Conservation (phyloP, 2,888 invertebrate genomes). For the Troilus luridus region DNA sequence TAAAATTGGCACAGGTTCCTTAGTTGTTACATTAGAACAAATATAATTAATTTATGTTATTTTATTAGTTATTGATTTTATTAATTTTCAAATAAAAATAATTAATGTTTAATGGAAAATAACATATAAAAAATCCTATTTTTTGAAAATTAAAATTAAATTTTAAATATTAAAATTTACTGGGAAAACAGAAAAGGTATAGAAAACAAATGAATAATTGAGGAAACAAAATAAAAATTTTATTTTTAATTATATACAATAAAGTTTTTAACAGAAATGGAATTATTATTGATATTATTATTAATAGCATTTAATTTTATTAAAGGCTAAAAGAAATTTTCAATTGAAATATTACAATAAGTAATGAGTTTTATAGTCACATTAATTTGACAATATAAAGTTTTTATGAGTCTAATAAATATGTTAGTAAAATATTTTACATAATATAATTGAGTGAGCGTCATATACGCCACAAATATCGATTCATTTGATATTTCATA, state of each 20-base stretch:
- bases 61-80: too few species aligned
- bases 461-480: not conserved
- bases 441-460: not conserved
- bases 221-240: conserved; percentile 17
- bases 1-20: too few species aligned
- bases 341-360: conserved; percentile 13
- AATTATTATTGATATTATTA: conserved; percentile 1
- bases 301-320: not conserved
- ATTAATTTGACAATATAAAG: conserved; percentile 35
- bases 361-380: conserved; percentile 13
- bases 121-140: too few species aligned
- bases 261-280: not conserved
- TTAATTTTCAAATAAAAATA: too few species aligned
- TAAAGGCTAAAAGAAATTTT: conserved; percentile 28
- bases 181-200: not conserved
- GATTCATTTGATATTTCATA: conserved; percentile 3
- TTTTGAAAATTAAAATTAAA: too few species aligned
- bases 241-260: conserved; percentile 24
- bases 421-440: conserved; percentile 38
- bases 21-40: too few species aligned
- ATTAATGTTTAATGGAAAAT: too few species aligned
- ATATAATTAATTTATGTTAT: too few species aligned
- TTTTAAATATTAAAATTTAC: not conserved
- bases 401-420: conserved; percentile 12
- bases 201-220: not conserved